Conservation (phyloP, 1,140 invertebrate genomes). For the Scaptomyza pallida region DNA sequence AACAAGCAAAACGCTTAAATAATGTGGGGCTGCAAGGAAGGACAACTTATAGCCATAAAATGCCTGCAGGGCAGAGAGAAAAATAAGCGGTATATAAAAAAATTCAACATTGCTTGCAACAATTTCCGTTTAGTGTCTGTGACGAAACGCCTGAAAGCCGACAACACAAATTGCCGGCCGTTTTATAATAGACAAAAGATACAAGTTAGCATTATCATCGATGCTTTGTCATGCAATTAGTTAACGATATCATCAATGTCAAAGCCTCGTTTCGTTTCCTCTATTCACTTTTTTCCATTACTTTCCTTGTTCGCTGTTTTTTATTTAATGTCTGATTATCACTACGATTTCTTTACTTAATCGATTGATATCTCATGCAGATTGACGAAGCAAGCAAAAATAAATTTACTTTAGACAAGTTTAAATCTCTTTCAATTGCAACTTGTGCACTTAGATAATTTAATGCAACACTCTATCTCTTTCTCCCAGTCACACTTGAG, state of each 20-base stretch:
- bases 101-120: constrained; percentile 46
- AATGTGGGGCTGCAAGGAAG: constrained; percentile 7
- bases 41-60: constrained; percentile 38
- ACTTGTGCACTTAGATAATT: constrained; percentile 10
- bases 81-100: constrained; percentile 15
- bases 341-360: constrained; percentile 29
- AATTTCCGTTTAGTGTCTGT: constrained; percentile 56
- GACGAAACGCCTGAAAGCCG: constrained; percentile 31
- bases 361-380: constrained; percentile 36
- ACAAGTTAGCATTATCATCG: constrained; percentile 21
- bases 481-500: background rate
- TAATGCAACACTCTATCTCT: background rate
- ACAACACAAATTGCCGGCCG: constrained; percentile 38
- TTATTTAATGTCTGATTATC: constrained; percentile 25
- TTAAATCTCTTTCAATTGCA: constrained; percentile 11
- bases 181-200: constrained; percentile 42
- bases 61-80: constrained; percentile 39
- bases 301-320: background rate
- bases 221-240: constrained; percentile 15
- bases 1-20: background rate
- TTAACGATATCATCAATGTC: constrained; percentile 16
- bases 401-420: constrained; percentile 2
- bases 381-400: constrained; percentile 23
- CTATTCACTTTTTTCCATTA: too few relatives aligned
- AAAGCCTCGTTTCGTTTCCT: too few relatives aligned